A percentile compares a stretch with the other conserved stretches of the same genome.
Conservation (phyloP, 2,113 vertebrate genomes). For the Mixornis gularis region DNA sequence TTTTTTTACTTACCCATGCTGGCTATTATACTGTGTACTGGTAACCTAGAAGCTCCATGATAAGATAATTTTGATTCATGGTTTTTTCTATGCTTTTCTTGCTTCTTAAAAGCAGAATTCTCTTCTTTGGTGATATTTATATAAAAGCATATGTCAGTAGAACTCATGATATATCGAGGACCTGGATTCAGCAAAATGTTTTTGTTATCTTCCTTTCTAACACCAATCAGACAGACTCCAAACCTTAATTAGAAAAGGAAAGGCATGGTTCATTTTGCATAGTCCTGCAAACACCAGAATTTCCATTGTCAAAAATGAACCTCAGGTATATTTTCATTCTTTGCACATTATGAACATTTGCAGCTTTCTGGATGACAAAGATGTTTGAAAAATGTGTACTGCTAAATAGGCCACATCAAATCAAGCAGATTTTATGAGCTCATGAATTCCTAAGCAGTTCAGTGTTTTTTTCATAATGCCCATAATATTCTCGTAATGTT, state of each 20-base stretch:
- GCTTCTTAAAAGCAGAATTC: conserved; percentile 92
- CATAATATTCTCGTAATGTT: background rate
- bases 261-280: conserved; percentile 38
- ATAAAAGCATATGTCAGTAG: conserved; percentile 90
- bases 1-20: conserved; percentile 88
- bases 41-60: conserved; percentile 85
- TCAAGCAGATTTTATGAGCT: background rate
- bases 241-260: conserved; percentile 79
- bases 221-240: conserved; percentile 93
- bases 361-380: background rate
- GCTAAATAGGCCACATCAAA: background rate
- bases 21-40: conserved; percentile 92
- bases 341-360: background rate
- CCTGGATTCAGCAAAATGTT: conserved; percentile 95
- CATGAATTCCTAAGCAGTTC: background rate
- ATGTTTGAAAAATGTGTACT: background rate
- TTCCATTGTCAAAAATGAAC: background rate
- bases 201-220: conserved; percentile 92
- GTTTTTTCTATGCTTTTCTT: conserved; percentile 79
- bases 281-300: background rate
- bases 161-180: conserved; percentile 88
- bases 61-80: conserved; percentile 71
- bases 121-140: conserved; percentile 98
- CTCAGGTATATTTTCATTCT: background rate
- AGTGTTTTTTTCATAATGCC: background rate